phyloP scores from a whole-genome alignment of 2,113 vertebrate genomes.

The Leiothrix lutea region DNA sequence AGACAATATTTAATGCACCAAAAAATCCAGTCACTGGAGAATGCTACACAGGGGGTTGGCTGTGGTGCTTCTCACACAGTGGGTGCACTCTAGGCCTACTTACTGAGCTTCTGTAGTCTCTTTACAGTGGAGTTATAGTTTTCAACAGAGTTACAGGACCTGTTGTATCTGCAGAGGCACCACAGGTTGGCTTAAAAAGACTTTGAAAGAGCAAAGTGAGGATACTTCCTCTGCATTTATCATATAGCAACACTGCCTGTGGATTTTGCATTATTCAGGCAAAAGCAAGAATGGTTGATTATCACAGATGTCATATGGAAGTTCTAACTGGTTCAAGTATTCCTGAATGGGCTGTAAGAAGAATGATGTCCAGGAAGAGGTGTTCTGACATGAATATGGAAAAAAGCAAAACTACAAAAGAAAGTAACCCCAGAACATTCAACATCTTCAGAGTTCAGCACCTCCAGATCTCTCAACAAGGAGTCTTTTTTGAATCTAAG shows the following conservation, averaged over 20 bases:
- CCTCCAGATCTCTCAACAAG: slow-evolving; percentile 15
- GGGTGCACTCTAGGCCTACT: background rate
- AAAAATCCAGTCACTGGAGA: background rate
- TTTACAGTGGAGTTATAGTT: background rate
- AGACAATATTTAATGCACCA: background rate
- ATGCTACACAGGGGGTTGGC: background rate
- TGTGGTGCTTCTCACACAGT: background rate
- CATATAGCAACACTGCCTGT: background rate
- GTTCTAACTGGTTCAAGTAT: background rate
- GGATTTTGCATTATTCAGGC: background rate
- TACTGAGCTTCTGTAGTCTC: background rate
- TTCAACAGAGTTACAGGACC: background rate
- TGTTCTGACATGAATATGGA: background rate
- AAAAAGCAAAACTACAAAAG: background rate
- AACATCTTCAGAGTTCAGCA: slow-evolving; percentile 14
- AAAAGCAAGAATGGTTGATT: background rate
- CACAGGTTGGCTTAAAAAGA: background rate
- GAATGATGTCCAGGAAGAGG: background rate
- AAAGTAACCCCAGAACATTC: background rate
- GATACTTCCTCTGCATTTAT: background rate
- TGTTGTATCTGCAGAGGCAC: background rate
- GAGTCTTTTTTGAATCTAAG: slow-evolving; percentile 32
- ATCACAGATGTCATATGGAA: background rate
- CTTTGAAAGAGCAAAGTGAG: background rate
- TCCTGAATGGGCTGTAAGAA: background rate